A percentile compares a stretch with the other conserved stretches of the same genome.
phyloP scores from a whole-genome alignment of 2,797 vertebrate genomes.

The Micrastur ruficollis region DNA sequence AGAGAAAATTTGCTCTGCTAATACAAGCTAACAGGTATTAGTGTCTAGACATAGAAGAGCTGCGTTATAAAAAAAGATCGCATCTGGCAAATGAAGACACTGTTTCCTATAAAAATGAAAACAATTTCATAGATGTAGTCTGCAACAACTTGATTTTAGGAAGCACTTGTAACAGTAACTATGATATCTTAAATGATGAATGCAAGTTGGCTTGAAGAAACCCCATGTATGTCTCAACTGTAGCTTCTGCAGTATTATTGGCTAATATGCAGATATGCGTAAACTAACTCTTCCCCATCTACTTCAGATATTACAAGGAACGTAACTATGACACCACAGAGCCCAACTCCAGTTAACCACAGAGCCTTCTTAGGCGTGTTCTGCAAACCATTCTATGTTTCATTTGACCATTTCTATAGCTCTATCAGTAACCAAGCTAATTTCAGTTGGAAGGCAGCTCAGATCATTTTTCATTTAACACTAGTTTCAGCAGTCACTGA shows the following conservation, averaged over 20 bases:
- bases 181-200: not conserved
- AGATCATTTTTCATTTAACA: not conserved
- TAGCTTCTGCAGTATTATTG: not conserved
- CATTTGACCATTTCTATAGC: not conserved
- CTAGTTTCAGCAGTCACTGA: not conserved
- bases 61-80: not conserved
- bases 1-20: not conserved
- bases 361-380: not conserved
- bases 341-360: constrained; percentile 10
- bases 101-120: not conserved
- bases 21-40: not conserved
- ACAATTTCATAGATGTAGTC: not conserved
- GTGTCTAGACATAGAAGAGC: not conserved
- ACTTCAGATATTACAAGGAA: constrained; percentile 36
- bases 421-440: not conserved
- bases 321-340: constrained; percentile 13
- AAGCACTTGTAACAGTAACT: not conserved
- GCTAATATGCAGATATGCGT: not conserved
- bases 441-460: not conserved
- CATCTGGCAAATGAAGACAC: not conserved
- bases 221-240: not conserved
- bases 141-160: not conserved
- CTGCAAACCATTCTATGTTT: not conserved
- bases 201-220: not conserved
- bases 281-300: not conserved